A percentile compares a stretch with the other conserved stretches of the same genome.
Conservation (phyloP, 1,140 invertebrate genomes). For the Branchinecta lindahli region DNA sequence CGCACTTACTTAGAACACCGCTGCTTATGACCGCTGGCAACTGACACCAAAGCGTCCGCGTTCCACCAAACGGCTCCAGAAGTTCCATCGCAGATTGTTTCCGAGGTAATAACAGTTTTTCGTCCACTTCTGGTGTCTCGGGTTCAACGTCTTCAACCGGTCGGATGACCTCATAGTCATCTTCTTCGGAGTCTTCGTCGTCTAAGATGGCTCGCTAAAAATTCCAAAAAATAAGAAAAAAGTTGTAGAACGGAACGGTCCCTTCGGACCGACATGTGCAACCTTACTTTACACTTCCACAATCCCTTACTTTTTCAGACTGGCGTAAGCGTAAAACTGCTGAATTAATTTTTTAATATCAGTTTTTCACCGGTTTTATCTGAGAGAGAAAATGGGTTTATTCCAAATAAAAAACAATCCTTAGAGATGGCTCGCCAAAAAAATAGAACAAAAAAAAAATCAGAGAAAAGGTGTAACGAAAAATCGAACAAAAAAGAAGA, state of each 20-base stretch:
- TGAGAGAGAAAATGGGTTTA: too few relatives aligned
- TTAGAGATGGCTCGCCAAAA: neutral
- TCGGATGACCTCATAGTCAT: constrained; percentile 48
- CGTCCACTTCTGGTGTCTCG: constrained; percentile 9
- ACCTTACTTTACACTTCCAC: too few relatives aligned
- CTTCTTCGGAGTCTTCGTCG: constrained; percentile 40
- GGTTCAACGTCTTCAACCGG: constrained; percentile 12
- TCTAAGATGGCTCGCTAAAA: constrained; percentile 23
- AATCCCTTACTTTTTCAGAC: too few relatives aligned
- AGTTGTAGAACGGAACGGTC: constrained; percentile 11
- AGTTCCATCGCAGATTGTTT: constrained; percentile 44
- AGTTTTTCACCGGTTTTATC: too few relatives aligned
- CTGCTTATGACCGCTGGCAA: constrained; percentile 70
- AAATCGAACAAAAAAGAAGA: neutral
- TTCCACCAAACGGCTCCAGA: constrained; percentile 43
- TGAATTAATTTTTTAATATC: too few relatives aligned
- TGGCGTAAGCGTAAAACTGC: too few relatives aligned
- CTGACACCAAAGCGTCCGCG: constrained; percentile 81
- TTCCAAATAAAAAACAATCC: too few relatives aligned
- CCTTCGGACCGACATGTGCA: too few relatives aligned
- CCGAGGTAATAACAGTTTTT: neutral
- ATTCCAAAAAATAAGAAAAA: constrained; percentile 14
- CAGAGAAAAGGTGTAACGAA: neutral
- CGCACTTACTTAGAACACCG: constrained; percentile 48
- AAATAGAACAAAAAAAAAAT: neutral